Base-by-base conservation (phyloP, 2,888 invertebrate species). In the Tubulanus polymorphus region DNA sequence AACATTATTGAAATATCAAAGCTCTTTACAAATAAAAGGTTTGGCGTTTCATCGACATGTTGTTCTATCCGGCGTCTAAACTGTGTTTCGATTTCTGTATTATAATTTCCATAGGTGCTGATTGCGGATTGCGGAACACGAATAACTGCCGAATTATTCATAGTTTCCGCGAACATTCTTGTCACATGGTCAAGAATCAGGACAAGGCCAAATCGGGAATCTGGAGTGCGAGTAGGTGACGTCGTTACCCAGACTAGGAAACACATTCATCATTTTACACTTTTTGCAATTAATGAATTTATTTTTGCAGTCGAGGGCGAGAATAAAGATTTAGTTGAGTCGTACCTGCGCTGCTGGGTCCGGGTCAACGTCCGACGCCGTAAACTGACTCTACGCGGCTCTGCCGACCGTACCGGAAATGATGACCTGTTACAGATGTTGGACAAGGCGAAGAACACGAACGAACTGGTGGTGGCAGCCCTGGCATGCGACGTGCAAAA, bases 391-490 rank as follows among this genome's bases (percentile, higher is more conserved):
- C 54, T 70, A 37, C 37, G 51, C 30, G 59, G 61, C 35, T 45
- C 68, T 2, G 64, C 63, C 5, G 66, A 69, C 26, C 69, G 65
- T 29, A 66, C 69, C 20, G 62, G 65, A 23, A 69, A 70, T 48
- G 48, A 54, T 18, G 35, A 58, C 6, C 48, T 67, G 23, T 58
- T 63, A 8, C 41, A 53, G 15, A 51, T 66, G 8, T 58, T 69
- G 6, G 27, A 55, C 12, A 48, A 56, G 23, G 61, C 64, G 37
- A 56, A 57, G 18, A 37, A 48, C 45, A 63, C 61, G 37, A 69
- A 66, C 55, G 69, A 69, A 48, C 41, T 70, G 47, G 62, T 58
- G n/a, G 60, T 57, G 45, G 50, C 60, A 2, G 68, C 68, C 2
- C 52, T 65, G 23, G 62, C 69, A 12, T 63, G 66, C 30, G 63